Percentiles rank a stretch among this genome's conserved stretches.
Conservation (phyloP, 2,797 vertebrate genomes). For the Macropus fuliginosus region DNA sequence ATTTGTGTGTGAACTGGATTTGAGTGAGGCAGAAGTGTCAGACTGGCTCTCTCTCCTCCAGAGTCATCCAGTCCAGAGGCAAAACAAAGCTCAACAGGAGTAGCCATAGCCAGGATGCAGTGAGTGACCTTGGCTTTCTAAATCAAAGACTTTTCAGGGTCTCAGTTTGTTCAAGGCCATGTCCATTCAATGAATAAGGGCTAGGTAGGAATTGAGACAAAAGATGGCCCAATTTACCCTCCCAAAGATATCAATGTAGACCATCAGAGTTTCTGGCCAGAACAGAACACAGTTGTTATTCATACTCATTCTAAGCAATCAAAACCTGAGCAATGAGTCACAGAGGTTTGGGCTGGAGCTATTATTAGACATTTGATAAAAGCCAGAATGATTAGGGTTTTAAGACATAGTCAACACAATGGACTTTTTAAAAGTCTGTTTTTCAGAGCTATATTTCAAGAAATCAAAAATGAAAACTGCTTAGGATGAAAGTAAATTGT, state of each 20-base stretch:
- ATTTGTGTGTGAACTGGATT: no score
- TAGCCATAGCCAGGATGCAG: no score
- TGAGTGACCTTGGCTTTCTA: no score
- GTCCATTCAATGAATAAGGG: no score
- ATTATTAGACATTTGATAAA: neutral
- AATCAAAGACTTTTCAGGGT: no score
- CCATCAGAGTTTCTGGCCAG: neutral
- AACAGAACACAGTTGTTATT: neutral
- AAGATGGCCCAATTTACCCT: no score
- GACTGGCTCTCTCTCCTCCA: no score
- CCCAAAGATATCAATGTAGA: neutral
- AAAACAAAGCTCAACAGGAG: no score
- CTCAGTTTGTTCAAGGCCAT: no score
- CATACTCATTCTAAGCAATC: neutral
- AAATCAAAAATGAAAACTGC: neutral
- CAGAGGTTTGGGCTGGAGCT: neutral
- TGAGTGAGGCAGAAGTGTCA: no score
- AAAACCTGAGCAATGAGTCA: neutral
- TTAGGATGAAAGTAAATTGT: neutral
- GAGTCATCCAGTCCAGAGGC: no score
- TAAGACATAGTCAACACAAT: neutral
- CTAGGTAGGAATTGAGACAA: no score
- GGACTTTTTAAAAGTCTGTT: neutral
- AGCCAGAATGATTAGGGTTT: neutral
- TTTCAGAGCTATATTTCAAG: neutral